Evolutionary conservation across 2,888 invertebrate species (phyloP).

Genomic region (Flexamia atlantica): DNA sequence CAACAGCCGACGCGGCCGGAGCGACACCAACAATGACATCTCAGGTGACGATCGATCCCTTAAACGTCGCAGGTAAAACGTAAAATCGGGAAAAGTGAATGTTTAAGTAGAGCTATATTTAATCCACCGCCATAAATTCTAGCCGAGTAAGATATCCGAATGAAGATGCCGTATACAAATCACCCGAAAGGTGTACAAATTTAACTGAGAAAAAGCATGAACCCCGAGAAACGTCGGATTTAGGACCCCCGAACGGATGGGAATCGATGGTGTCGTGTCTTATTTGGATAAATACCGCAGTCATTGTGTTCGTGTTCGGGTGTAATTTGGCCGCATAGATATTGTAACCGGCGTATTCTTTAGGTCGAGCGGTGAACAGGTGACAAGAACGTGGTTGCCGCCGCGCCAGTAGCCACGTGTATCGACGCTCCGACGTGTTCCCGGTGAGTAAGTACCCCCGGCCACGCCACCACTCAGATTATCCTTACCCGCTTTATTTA

Average conservation of each 20-base stretch:
- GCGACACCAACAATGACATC: too few species aligned
- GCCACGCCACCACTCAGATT: conserved; percentile 12
- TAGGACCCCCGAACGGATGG: conserved; percentile 13
- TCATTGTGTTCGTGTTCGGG: conserved; percentile 35
- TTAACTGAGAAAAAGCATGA: conserved; percentile 42
- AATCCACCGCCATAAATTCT: too few species aligned
- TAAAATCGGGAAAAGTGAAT: too few species aligned
- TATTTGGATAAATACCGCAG: conserved; percentile 49
- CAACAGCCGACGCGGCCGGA: too few species aligned
- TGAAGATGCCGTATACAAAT: neutral
- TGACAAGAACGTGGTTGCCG: conserved; percentile 31
- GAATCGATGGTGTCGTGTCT: conserved; percentile 49
- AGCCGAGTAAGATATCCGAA: neutral
- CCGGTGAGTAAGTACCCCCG: neutral
- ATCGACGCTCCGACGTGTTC: conserved; percentile 4
- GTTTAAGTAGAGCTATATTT: too few species aligned
- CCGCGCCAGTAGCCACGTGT: neutral
- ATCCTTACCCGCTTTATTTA: neutral
- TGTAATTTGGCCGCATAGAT: conserved; percentile 28
- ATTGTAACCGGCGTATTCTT: conserved; percentile 47
- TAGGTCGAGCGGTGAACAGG: conserved; percentile 34
- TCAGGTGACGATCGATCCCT: too few species aligned
- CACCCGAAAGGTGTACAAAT: conserved; percentile 14
- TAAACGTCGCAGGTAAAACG: too few species aligned
- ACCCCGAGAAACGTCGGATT: conserved; percentile 17